Percentiles rank a stretch among this genome's conserved stretches.
Evolutionary conservation across 2,888 invertebrate species (phyloP).

Genomic region (Augiades crinisus): DNA sequence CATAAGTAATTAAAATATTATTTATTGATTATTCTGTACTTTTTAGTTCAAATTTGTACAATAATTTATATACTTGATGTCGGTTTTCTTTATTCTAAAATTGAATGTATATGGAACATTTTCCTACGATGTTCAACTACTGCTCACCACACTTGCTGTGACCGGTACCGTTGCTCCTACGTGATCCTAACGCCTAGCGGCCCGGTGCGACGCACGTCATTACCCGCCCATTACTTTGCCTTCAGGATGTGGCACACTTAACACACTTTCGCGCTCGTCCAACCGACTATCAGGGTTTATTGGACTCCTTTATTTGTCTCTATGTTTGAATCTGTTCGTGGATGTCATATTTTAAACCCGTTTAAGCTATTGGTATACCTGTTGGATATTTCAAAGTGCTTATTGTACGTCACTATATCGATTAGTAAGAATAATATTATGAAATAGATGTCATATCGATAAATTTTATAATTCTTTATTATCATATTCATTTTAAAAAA

Average conservation of each 20-base stretch:
- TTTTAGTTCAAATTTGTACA: no score
- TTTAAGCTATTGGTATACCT: background rate
- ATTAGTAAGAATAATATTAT: no score
- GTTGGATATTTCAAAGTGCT: no score
- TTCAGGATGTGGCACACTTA: slow-evolving; percentile 65
- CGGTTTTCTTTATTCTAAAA: no score
- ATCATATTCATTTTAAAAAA: no score
- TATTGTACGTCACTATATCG: no score
- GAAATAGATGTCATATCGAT: no score
- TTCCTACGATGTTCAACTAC: background rate
- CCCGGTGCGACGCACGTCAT: slow-evolving; percentile 44
- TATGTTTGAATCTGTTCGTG: background rate
- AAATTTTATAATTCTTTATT: no score
- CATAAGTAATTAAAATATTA: no score
- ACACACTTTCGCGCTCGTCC: slow-evolving; percentile 37
- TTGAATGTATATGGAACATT: no score
- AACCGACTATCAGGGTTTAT: slow-evolving; percentile 2
- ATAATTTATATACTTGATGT: no score
- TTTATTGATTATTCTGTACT: no score
- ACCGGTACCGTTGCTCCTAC: slow-evolving; percentile 64
- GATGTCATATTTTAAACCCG: background rate
- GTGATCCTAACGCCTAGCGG: slow-evolving; percentile 66
- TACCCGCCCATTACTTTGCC: slow-evolving; percentile 51
- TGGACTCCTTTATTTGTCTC: slow-evolving; percentile 2
- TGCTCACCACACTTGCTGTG: slow-evolving; percentile 7